Base-by-base conservation (phyloP, 2,797 vertebrate genomes). In the Gallirallus australis region DNA sequence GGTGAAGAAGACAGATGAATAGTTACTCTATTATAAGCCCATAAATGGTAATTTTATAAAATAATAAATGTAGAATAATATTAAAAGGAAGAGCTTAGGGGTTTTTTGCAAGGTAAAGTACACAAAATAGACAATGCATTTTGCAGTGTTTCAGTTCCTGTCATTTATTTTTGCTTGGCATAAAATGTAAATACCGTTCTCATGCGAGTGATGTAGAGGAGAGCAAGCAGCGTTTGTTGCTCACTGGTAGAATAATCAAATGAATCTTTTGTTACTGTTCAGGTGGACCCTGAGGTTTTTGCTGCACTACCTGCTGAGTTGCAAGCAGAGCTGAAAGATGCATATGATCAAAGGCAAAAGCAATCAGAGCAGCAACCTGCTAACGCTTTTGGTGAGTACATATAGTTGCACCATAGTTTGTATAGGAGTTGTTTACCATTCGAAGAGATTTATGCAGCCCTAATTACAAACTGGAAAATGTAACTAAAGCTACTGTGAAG, bases 211-310 rank as follows among this genome's bases (percentile, higher is more conserved):
- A 92, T 56, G 11, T 45, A 27, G 57, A 84, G 48, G 71, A 75
- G 63, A 59, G 70, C 42, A 94, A 77, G 37, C 1, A 1, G 17
- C 47, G 60, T 65, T 90, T 54, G 60, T 65, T 90, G 61, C 57
- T 91, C 27, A 20, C 66, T 77, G 72, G 37, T 79, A 16, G 60
- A 93, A 64, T 83, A 93, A 90, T 76, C 19, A 48, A 80, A 69
- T 69, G 0, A 60, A 64, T 68, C 81, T 92, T 93, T 40, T 95
- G 37, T 85, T 50, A 31, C 80, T 92, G 19, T 47, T 76, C 86
- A 98, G 98, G 99, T 99, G 77, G 99, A 99, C 96, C 99, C 99
- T 5, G 99, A 99, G 17, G 99, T 99, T 87, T 99, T 99, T 96
- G 99, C 99, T 64, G 99, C 99, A 9, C 98, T 99, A 73, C 99